Base-by-base conservation (phyloP, 2,797 vertebrate species). In the Hafferia zeledoni region DNA sequence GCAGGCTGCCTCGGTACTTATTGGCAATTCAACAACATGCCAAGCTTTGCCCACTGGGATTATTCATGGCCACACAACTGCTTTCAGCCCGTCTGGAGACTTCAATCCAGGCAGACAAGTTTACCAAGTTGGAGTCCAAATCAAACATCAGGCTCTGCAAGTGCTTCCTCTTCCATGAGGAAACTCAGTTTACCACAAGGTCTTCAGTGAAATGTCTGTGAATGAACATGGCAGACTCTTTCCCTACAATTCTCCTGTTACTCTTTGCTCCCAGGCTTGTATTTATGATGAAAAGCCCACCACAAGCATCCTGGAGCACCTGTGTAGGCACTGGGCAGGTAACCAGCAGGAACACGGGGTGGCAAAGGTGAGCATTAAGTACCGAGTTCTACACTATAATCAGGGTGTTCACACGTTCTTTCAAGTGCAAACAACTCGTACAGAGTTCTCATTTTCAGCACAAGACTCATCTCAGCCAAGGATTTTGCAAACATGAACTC, bases 41-140 rank as follows among this genome's bases (percentile, higher is more conserved):
- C 69, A 77, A 55, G 55, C 49, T 77, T 64, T 77, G 75, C 31
- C 64, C 61, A 50, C 74, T 63, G 55, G 56, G 61, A 88, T 86
- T 67, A 86, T 83, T 76, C 85, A 71, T 13, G 49, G 63, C 39
- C 59, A 83, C 2, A 2, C 23, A 87, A 61, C 17, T 0, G 4
- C 76, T 89, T 79, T 83, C 77, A 79, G 81, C 39, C 33, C n/a
- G 61, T n/a, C 81, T 76, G 61, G 18, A 87, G 80, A 64, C 33
- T 11, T 47, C 57, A 75, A 83, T 63, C 63, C 59, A 71, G 81
- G 68, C 77, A 76, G 81, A 86, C 85, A 44, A 77, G 83, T 93
- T 94, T 56, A 83, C 75, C 91, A 95, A 67, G 77, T 33, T 39
- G 13, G 47, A 85, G 57, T 31, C 43, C 53, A 70, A 27, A 60